Conservation (phyloP, 1,140 invertebrate species). For the Phymastichus coffea region DNA sequence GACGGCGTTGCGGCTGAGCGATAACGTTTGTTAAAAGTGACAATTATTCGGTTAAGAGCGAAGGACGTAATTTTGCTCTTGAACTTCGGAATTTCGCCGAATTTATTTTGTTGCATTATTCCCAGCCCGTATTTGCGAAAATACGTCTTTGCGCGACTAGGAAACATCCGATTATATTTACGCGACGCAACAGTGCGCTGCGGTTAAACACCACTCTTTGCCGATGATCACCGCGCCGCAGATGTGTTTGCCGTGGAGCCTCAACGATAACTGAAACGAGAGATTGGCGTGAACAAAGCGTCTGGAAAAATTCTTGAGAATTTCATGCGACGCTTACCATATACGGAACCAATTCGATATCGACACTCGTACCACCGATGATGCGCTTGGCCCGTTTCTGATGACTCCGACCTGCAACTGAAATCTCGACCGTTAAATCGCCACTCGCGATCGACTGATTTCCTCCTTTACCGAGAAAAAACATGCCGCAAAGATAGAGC, state of each 20-base stretch:
- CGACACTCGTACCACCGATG: background rate
- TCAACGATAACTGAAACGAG: slow-evolving; percentile 38
- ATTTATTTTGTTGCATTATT: background rate
- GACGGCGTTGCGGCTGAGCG: background rate
- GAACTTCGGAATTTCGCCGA: background rate
- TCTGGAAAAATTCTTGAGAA: no score
- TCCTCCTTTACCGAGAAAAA: no score
- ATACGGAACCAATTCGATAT: background rate
- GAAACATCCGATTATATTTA: no score
- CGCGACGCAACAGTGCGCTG: slow-evolving; percentile 53
- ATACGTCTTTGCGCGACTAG: no score
- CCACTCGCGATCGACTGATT: no score
- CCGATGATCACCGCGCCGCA: slow-evolving; percentile 57
- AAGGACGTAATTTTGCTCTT: background rate
- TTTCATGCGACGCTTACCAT: background rate
- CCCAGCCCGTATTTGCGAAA: background rate
- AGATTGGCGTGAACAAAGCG: background rate
- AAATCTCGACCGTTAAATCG: no score
- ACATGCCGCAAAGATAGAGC: no score
- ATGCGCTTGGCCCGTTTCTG: background rate
- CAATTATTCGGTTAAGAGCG: background rate
- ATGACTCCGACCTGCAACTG: background rate
- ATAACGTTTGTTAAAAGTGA: background rate
- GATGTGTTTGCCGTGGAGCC: slow-evolving; percentile 35
- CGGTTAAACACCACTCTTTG: slow-evolving; percentile 50